phyloP scores from a whole-genome alignment of 1,140 invertebrate genomes.

The Drosophila triauraria region DNA sequence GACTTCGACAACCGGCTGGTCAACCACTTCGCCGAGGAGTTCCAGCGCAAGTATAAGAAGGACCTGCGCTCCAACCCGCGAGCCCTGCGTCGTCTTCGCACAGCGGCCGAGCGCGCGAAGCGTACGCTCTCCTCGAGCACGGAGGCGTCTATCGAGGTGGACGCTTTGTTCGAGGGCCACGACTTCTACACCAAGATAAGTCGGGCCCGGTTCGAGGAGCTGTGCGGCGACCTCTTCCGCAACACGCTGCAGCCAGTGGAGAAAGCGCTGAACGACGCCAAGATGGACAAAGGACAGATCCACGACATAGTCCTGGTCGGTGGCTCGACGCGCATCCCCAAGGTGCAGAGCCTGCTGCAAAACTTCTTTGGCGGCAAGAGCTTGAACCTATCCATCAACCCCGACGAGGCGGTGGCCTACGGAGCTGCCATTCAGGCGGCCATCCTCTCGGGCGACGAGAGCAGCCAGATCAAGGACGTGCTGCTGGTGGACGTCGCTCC shows the following conservation, averaged over 20 bases:
- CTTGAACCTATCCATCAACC: conserved; percentile 90
- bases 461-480: conserved; percentile 90
- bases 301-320: conserved; percentile 88
- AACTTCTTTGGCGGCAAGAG: conserved; percentile 88
- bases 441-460: conserved; percentile 89
- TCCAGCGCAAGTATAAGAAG: conserved; percentile 61
- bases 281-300: conserved; percentile 89
- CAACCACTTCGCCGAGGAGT: conserved; percentile 90
- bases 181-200: conserved; percentile 95
- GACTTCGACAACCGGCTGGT: conserved; percentile 95
- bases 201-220: conserved; percentile 94
- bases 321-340: conserved; percentile 88
- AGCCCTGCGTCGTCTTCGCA: conserved; percentile 91
- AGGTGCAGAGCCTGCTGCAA: conserved; percentile 88
- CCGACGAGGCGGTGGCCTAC: conserved; percentile 91
- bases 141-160: conserved; percentile 90
- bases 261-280: conserved; percentile 90
- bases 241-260: conserved; percentile 90
- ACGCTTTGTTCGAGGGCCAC: conserved; percentile 90
- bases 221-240: conserved; percentile 92
- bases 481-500: conserved; percentile 87
- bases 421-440: conserved; percentile 92
- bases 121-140: conserved; percentile 88
- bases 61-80: conserved; percentile 87
- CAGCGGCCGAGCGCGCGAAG: conserved; percentile 90